Evolutionary conservation across 1,140 invertebrate genomes (phyloP).

Genomic region (Eumaeus atala): DNA sequence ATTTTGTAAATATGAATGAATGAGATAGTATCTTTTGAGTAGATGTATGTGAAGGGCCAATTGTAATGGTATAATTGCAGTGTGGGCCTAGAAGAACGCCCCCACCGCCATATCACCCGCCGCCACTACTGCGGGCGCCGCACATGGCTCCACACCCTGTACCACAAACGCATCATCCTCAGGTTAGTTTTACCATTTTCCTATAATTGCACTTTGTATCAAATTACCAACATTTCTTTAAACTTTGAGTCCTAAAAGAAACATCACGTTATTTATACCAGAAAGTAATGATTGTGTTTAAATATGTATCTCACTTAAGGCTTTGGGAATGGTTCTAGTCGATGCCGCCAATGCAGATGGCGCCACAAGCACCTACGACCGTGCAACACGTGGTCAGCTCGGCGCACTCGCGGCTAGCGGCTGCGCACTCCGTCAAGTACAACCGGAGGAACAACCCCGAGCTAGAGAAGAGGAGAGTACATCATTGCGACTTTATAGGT

Average conservation of each 20-base stretch:
- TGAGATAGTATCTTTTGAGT: neutral
- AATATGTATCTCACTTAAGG: too few species aligned
- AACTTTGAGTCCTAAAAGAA: too few species aligned
- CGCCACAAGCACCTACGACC: slow-evolving; percentile 46
- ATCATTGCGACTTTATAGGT: slow-evolving; percentile 85
- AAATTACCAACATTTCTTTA: too few species aligned
- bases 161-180: slow-evolving; percentile 64
- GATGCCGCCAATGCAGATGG: slow-evolving; percentile 58
- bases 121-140: slow-evolving; percentile 54
- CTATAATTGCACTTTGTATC: too few species aligned
- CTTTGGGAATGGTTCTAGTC: slow-evolving; percentile 21
- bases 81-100: slow-evolving; percentile 53
- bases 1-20: too few species aligned
- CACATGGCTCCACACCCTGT: slow-evolving; percentile 59
- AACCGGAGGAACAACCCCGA: slow-evolving; percentile 96
- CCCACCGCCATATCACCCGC: slow-evolving; percentile 60
- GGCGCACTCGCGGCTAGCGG: slow-evolving; percentile 51
- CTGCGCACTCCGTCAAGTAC: slow-evolving; percentile 76
- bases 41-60: neutral
- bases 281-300: too few species aligned
- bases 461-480: slow-evolving; percentile 92
- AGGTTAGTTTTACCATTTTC: slow-evolving; percentile 26
- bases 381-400: slow-evolving; percentile 43
- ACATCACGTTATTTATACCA: too few species aligned
- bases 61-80: slow-evolving; percentile 33